A percentile compares a stretch with the other conserved stretches of the same genome.
Evolutionary conservation across 2,797 vertebrate genomes (phyloP).

Genomic region (Anniella stebbinsi): DNA sequence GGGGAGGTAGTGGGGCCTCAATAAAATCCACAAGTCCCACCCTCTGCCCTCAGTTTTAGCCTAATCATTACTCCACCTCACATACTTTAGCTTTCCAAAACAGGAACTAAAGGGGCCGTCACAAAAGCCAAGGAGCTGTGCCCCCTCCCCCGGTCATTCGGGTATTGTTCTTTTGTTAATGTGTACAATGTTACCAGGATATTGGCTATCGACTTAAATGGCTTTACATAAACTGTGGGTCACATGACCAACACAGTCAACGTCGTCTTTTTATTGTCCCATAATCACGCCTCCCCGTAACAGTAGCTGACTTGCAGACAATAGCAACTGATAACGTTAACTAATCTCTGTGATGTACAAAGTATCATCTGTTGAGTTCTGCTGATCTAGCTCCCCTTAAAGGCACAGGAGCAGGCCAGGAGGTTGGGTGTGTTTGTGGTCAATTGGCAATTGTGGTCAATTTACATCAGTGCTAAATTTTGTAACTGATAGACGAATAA

Average conservation of each 20-base stretch:
- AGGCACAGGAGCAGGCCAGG: not conserved
- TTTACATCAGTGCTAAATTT: not conserved
- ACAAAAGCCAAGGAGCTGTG: too few relatives aligned
- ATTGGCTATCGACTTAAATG: not conserved
- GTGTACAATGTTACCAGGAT: not conserved
- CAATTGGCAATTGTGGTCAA: not conserved
- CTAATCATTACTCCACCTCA: not conserved
- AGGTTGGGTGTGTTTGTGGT: not conserved
- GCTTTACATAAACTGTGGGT: not conserved
- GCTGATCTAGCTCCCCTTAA: not conserved
- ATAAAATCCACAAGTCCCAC: not conserved
- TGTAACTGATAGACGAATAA: slow-evolving; percentile 40
- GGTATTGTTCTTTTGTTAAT: not conserved
- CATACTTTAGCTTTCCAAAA: not conserved
- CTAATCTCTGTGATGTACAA: not conserved
- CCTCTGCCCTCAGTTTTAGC: not conserved
- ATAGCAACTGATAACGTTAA: not conserved
- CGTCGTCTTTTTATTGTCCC: not conserved
- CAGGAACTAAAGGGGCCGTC: too few relatives aligned
- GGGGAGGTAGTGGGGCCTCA: not conserved
- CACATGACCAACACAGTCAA: not conserved
- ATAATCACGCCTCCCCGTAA: not conserved
- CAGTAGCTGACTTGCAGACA: not conserved
- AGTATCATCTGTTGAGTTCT: not conserved
- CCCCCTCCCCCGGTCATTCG: not conserved